Conservation (phyloP, 1,140 invertebrate species). For the Bombyx mandarina region DNA sequence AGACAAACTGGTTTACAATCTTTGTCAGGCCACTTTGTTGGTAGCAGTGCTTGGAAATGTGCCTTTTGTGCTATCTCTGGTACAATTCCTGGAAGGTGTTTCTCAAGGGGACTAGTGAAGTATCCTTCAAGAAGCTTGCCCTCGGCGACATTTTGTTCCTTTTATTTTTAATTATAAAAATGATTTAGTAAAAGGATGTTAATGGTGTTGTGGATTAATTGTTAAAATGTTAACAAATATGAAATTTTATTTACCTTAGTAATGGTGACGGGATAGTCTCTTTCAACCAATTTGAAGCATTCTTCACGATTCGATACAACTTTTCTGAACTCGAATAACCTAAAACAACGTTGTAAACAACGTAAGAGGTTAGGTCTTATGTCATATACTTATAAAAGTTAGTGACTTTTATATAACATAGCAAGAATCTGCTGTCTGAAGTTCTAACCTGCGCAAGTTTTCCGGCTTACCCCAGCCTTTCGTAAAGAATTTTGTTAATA, state of each 20-base stretch:
- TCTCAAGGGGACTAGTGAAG: conserved; percentile 89
- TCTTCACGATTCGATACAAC: conserved; percentile 85
- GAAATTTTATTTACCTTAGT: conserved; percentile 78
- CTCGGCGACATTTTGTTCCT: conserved; percentile 85
- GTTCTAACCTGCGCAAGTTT: conserved; percentile 85
- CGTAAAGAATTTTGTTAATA: conserved; percentile 94
- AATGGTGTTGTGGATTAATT: no score
- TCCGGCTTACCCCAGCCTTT: conserved; percentile 97
- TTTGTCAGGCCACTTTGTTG: conserved; percentile 81
- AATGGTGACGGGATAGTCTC: conserved; percentile 90
- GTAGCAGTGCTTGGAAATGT: conserved; percentile 88
- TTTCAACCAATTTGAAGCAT: conserved; percentile 86
- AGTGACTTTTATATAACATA: conserved; percentile 13
- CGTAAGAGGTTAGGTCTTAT: neutral
- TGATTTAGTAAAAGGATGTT: no score
- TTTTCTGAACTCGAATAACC: conserved; percentile 93
- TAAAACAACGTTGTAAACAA: conserved; percentile 50
- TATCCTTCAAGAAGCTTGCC: conserved; percentile 87
- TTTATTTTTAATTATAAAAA: conserved; percentile 7
- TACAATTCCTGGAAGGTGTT: conserved; percentile 88
- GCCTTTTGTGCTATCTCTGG: conserved; percentile 86
- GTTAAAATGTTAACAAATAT: neutral
- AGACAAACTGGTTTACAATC: conserved; percentile 89
- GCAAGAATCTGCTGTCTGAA: neutral
- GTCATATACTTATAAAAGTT: neutral